A percentile compares a stretch with the other conserved stretches of the same genome.
Evolutionary conservation across 1,140 invertebrate genomes (phyloP).

Genomic region (Tetramorium parvispinum): DNA sequence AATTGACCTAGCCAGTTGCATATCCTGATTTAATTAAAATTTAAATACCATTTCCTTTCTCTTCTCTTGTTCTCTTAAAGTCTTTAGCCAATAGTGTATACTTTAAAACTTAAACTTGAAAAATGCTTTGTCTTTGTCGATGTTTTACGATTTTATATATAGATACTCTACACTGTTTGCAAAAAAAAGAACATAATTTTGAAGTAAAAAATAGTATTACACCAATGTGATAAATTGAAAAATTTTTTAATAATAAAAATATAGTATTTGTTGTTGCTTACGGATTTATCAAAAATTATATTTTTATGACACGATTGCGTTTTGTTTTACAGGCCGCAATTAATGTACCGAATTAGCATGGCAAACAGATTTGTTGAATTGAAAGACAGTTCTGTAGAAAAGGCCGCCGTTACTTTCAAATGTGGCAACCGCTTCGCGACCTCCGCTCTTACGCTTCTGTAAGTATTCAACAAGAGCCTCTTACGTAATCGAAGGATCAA

Average conservation of each 20-base stretch:
- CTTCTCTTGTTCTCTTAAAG: not conserved
- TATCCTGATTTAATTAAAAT: not conserved
- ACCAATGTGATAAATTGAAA: not conserved
- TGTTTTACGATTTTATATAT: too few species aligned
- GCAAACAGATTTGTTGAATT: not conserved
- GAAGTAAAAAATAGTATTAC: not conserved
- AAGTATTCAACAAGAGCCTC: not conserved
- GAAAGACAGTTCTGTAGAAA: not conserved
- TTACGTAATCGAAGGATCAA: slow-evolving; percentile 52
- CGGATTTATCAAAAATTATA: not conserved
- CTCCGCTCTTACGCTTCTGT: slow-evolving; percentile 50
- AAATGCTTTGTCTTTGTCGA: not conserved
- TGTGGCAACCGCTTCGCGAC: slow-evolving; percentile 24
- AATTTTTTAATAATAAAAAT: not conserved
- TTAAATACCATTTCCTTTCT: not conserved
- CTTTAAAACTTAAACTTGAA: not conserved
- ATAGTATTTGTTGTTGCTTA: not conserved
- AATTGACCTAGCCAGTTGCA: not conserved
- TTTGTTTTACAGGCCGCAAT: not conserved
- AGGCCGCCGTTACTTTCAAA: slow-evolving; percentile 49
- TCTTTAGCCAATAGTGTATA: not conserved
- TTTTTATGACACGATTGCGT: not conserved
- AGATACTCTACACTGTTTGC: too few species aligned
- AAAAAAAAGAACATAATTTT: not conserved
- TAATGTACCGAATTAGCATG: not conserved